phyloP scores from a whole-genome alignment of 2,888 invertebrate species.

The Spilosoma lubricipeda region DNA sequence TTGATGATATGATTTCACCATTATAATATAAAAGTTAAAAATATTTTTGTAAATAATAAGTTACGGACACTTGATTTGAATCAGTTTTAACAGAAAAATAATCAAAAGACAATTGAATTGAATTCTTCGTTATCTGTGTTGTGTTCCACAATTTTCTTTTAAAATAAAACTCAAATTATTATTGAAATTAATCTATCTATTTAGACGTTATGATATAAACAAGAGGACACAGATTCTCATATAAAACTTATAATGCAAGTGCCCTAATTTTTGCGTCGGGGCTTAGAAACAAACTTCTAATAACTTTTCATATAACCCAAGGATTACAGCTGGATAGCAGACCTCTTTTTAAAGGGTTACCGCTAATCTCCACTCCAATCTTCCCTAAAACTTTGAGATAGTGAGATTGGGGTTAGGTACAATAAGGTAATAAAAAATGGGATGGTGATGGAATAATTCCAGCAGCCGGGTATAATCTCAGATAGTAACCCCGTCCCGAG shows the following conservation, averaged over 20 bases:
- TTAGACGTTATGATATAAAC: too few species aligned
- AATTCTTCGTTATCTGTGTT: too few species aligned
- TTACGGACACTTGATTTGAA: not conserved
- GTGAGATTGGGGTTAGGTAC: not conserved
- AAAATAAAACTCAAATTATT: too few species aligned
- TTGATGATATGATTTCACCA: too few species aligned
- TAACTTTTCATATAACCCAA: not conserved
- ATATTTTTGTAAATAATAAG: too few species aligned
- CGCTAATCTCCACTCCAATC: not conserved
- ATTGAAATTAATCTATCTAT: too few species aligned
- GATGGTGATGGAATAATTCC: not conserved
- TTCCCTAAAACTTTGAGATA: not conserved
- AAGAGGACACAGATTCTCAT: too few species aligned
- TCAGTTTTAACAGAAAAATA: not conserved
- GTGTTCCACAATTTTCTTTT: too few species aligned
- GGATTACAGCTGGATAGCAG: not conserved
- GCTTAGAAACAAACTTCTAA: not conserved
- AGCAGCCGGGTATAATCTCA: not conserved
- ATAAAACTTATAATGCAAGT: not conserved
- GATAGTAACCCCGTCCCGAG: constrained; percentile 10
- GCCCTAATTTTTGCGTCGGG: not conserved
- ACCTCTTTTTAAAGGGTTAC: not conserved
- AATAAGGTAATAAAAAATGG: not conserved
- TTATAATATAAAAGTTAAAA: too few species aligned
- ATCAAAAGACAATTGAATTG: too few species aligned